Conservation (phyloP, 2,888 invertebrate species). For the Tipula vernalis region DNA sequence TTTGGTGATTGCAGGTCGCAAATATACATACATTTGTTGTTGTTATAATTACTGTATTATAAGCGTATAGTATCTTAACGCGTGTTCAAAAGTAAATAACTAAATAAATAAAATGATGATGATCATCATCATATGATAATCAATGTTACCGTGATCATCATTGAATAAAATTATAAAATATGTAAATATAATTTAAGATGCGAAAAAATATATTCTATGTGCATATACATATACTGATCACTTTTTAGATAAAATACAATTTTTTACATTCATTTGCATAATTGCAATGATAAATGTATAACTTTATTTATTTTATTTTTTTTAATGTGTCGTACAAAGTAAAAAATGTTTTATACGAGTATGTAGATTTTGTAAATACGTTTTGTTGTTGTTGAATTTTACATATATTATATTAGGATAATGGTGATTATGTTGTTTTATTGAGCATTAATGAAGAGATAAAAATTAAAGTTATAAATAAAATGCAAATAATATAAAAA, state of each 20-base stretch:
- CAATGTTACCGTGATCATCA: not conserved
- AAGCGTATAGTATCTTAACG: not conserved
- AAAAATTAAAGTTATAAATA: not conserved
- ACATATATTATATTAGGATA: not conserved
- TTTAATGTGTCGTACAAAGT: not conserved
- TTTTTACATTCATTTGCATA: conserved; percentile 5
- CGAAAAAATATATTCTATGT: not conserved
- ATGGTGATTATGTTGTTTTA: conserved; percentile 9
- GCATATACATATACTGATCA: not conserved
- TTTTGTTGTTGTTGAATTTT: not conserved
- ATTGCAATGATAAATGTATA: conserved; percentile 8
- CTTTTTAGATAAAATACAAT: not conserved
- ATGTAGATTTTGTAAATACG: not conserved
- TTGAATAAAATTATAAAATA: not conserved
- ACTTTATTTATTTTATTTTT: not conserved
- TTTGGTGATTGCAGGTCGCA: not conserved
- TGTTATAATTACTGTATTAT: not conserved
- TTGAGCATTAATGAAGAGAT: conserved; percentile 10
- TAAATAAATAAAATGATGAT: not conserved
- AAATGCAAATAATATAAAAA: not conserved
- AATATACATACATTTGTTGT: not conserved
- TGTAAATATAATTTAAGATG: not conserved
- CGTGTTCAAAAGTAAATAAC: not conserved
- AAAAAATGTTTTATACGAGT: not conserved
- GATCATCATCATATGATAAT: not conserved